Base-by-base conservation (phyloP, 2,797 vertebrate genomes). In the Malurus splendens region DNA sequence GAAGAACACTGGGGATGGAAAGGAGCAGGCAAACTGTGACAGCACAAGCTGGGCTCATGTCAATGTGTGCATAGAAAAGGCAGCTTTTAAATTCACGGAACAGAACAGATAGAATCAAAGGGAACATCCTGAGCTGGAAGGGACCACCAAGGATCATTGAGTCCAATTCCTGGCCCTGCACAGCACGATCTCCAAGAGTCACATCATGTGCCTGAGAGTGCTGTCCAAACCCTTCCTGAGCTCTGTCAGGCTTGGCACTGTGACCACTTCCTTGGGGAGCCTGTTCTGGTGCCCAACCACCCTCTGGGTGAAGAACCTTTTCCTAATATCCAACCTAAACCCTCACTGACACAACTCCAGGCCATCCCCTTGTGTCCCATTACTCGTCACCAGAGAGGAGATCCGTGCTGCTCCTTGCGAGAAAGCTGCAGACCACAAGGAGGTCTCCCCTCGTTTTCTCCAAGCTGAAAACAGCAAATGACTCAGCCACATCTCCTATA, bases 401-500 rank as follows among this genome's bases (percentile, higher is more conserved):
- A 28, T 7, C 9, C 7, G 19, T 28, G 42, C 7, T 20, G 8
- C 4, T 54, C 23, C 42, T 55, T 13, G 9, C 19, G 18, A 33
- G 54, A 55, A 61, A 42, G 55, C 50, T 55, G 23, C 17, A 51
- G 30, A 13, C 7, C n/a, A 28, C 48, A 32, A 6, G 4, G 48
- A 44, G 6, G 27, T 24, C 23, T 42, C 15, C 33, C 28, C 15
- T 65, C 20, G 39, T 19, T 14, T 36, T 13, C 25, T 38, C 20
- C 48, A 44, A 32, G 27, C 27, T 38, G 12, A 54, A 45, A 18
- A 32, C 18, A 38, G 23, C 32, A 73, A 28, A 41, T 20, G 2
- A 18, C 13, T 80, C 0, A 0, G 42, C 27, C 24, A 36, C 36
- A 28, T 14, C 22, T 55, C 0, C 0, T 5, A n/a, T 1, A 18